A percentile compares a stretch with the other conserved stretches of the same genome.
Conservation (phyloP, 1,140 invertebrate species). For the Cotesia glomerata region DNA sequence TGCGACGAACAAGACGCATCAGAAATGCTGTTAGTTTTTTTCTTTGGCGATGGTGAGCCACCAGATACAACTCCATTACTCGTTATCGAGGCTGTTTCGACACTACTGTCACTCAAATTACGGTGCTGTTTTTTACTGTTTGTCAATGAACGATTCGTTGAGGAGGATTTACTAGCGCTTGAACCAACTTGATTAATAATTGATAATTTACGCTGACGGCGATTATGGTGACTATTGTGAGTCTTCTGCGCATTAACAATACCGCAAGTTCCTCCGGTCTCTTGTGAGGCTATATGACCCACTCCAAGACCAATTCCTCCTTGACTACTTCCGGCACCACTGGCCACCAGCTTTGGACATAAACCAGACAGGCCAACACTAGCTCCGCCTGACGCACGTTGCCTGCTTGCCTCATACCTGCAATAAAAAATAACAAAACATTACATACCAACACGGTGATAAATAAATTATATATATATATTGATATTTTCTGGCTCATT, state of each 20-base stretch:
- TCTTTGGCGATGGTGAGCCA: constrained; percentile 51
- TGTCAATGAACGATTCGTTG: constrained; percentile 43
- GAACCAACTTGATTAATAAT: constrained; percentile 49
- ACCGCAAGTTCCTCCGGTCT: constrained; percentile 49
- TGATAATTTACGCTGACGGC: constrained; percentile 56
- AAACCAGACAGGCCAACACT: constrained; percentile 56
- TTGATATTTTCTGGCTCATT: background rate
- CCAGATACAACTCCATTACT: constrained; percentile 51
- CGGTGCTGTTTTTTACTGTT: constrained; percentile 49
- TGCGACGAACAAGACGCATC: constrained; percentile 48
- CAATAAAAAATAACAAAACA: constrained; percentile 26
- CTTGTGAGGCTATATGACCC: constrained; percentile 61
- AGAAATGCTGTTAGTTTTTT: constrained; percentile 44
- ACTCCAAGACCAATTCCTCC: constrained; percentile 51
- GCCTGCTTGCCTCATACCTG: constrained; percentile 63
- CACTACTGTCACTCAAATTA: constrained; percentile 44
- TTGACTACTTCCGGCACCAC: constrained; percentile 48
- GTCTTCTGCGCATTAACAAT: constrained; percentile 53
- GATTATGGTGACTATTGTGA: constrained; percentile 46
- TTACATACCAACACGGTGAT: background rate
- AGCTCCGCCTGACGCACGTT: constrained; percentile 55
- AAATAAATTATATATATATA: background rate
- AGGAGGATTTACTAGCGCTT: constrained; percentile 42
- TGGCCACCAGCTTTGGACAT: constrained; percentile 59
- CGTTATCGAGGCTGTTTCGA: constrained; percentile 47